Evolutionary conservation across 1,140 invertebrate species (phyloP).

Genomic region (Plutomurus gul): DNA sequence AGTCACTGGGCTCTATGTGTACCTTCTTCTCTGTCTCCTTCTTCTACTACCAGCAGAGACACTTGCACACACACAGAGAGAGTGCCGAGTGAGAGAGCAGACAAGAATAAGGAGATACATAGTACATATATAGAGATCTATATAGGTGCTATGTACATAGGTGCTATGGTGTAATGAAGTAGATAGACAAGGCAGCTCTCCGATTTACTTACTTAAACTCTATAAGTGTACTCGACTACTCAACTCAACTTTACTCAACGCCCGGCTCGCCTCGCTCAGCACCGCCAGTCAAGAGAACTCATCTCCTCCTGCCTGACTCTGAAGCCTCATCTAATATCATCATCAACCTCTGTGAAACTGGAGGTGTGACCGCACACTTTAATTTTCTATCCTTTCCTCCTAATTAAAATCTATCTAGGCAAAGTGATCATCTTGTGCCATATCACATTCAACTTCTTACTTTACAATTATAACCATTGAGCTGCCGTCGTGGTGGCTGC

Average conservation of each 20-base stretch:
- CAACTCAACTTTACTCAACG: background rate
- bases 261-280: background rate
- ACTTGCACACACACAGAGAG: background rate
- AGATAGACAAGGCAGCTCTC: background rate
- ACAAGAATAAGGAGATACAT: background rate
- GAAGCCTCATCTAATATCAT: slow-evolving; percentile 42
- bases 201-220: slow-evolving; percentile 1
- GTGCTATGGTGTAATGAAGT: background rate
- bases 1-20: no score
- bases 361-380: slow-evolving; percentile 45
- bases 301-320: slow-evolving; percentile 33
- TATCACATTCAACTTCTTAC: slow-evolving; percentile 13
- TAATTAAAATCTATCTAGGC: slow-evolving; percentile 51
- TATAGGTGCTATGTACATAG: no score
- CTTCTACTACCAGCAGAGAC: background rate
- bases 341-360: slow-evolving; percentile 33
- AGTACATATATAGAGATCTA: background rate
- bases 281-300: slow-evolving; percentile 28
- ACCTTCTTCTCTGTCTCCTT: background rate
- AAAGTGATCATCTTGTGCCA: slow-evolving; percentile 41
- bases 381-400: slow-evolving; percentile 46
- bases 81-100: background rate
- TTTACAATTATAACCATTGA: slow-evolving; percentile 37
- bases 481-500: background rate
- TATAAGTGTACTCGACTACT: background rate